Conservation (phyloP, 2,113 vertebrate genomes). For the Motacilla alba region DNA sequence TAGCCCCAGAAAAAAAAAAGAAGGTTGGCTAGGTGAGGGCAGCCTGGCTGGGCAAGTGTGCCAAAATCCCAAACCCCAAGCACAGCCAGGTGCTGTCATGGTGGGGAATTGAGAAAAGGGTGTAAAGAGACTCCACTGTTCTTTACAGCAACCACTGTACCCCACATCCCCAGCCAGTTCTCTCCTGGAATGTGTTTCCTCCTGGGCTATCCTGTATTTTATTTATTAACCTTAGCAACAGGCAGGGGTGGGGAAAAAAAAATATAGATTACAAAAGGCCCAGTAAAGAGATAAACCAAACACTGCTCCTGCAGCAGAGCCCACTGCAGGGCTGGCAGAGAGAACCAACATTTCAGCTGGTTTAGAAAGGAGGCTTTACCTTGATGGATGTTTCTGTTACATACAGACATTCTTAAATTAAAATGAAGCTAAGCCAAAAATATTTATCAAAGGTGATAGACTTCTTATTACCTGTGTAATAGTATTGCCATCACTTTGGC, state of each 20-base stretch:
- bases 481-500: not conserved
- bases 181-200: not conserved
- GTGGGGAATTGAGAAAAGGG: not conserved
- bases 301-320: not conserved
- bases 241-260: not conserved
- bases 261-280: not conserved
- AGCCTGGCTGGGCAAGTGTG: not conserved
- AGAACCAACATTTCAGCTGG: not conserved
- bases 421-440: slow-evolving; percentile 43
- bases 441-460: slow-evolving; percentile 42
- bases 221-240: not conserved
- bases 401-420: slow-evolving; percentile 12
- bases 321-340: not conserved
- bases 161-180: not conserved
- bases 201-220: not conserved
- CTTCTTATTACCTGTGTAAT: slow-evolving; percentile 22
- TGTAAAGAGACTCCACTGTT: not conserved
- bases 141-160: not conserved
- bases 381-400: slow-evolving; percentile 10
- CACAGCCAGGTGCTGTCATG: not conserved
- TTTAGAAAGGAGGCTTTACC: not conserved
- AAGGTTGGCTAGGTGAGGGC: not conserved
- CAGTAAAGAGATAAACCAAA: not conserved
- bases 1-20: not conserved
- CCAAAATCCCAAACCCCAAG: not conserved